These are phyloP conservation scores for Hafferia zeledoni DNA, from an alignment of 2,797 vertebrate genomes.

Conservation along the genomic window DNA sequence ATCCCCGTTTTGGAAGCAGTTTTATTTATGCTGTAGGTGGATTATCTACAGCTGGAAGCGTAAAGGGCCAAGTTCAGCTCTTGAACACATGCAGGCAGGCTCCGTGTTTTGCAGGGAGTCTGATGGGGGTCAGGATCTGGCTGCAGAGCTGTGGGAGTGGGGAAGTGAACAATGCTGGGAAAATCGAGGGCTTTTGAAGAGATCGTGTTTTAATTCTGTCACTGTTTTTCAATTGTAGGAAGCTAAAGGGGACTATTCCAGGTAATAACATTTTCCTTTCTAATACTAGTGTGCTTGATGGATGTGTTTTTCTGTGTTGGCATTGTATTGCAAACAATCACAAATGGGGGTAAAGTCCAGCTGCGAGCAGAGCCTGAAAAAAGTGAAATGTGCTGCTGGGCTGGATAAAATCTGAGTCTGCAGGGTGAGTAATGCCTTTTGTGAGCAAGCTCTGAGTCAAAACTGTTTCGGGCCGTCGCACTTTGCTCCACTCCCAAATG, in stretches of 20 bases:
- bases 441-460: slow-evolving; percentile 45
- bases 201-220: slow-evolving; percentile 53
- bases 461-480: neutral
- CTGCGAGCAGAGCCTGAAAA: neutral
- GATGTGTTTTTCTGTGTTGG: slow-evolving; percentile 38
- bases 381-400: slow-evolving; percentile 19
- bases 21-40: neutral
- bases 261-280: slow-evolving; percentile 77
- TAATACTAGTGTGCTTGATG: slow-evolving; percentile 41
- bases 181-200: slow-evolving; percentile 22
- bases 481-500: neutral
- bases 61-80: neutral
- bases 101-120: neutral
- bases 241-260: slow-evolving; percentile 90
- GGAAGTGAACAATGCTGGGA: slow-evolving; percentile 62
- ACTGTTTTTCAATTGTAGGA: slow-evolving; percentile 83
- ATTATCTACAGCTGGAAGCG: neutral
- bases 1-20: neutral
- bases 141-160: slow-evolving; percentile 34
- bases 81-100: neutral
- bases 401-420: slow-evolving; percentile 43
- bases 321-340: slow-evolving; percentile 68
- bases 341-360: slow-evolving; percentile 1
- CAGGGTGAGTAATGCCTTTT: slow-evolving; percentile 59
- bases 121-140: slow-evolving; percentile 10